A percentile compares a stretch with the other conserved stretches of the same genome.
Evolutionary conservation across 2,888 invertebrate species (phyloP).

Genomic region (Machimus atricapillus): DNA sequence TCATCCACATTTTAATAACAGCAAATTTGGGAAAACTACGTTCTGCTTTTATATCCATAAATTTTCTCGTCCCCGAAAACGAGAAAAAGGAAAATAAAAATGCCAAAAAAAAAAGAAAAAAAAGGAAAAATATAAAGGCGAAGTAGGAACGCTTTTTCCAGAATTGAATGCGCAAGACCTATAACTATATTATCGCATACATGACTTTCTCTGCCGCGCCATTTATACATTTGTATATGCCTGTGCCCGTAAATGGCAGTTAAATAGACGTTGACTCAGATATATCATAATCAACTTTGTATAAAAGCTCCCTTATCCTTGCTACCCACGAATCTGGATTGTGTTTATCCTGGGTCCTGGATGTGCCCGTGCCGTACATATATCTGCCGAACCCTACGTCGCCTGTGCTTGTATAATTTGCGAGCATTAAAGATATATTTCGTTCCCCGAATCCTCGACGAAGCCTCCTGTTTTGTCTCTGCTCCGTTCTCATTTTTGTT

Average conservation of each 20-base stretch:
- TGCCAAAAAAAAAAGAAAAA: not conserved
- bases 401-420: constrained; percentile 35
- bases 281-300: constrained; percentile 40
- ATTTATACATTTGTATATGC: constrained; percentile 27
- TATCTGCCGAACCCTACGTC: constrained; percentile 16
- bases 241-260: constrained; percentile 38
- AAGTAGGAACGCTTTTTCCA: constrained; percentile 28
- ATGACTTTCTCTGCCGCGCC: constrained; percentile 14
- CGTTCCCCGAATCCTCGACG: not conserved
- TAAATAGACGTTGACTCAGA: constrained; percentile 39
- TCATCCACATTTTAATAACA: constrained; percentile 37
- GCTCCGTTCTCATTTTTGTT: not conserved
- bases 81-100: not conserved
- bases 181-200: constrained; percentile 27
- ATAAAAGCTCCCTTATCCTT: constrained; percentile 30
- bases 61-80: constrained; percentile 14
- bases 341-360: not conserved
- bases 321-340: constrained; percentile 1
- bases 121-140: not conserved
- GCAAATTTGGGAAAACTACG: constrained; percentile 39
- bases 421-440: constrained; percentile 31
- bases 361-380: not conserved
- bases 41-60: constrained; percentile 43
- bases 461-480: constrained; percentile 22
- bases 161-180: constrained; percentile 40